Base-by-base conservation (phyloP, 2,113 vertebrate genomes). In the Oryctolagus cuniculus region DNA sequence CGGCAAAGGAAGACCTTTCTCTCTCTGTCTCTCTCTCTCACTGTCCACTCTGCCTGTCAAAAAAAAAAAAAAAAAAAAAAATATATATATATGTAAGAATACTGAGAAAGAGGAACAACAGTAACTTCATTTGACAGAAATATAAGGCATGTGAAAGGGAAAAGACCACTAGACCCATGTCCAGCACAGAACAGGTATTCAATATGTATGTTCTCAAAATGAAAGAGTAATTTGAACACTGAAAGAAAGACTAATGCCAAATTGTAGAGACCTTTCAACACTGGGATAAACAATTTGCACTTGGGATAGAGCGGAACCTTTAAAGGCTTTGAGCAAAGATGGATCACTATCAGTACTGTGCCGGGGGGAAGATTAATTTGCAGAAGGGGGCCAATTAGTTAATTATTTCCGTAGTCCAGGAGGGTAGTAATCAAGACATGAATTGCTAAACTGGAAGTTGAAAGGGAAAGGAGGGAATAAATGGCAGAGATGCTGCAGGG, bases 301-400 rank as follows among this genome's bases (percentile, higher is more conserved):
- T 66, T 44, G 31, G 74, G 34, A 89, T 74, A 80, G 13, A 70
- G 29, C 44, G 67, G 72, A 90, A 87, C 75, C 69, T 55, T 87
- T 84, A 34, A 12, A 75, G 53, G 85, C 24, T 29, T 61, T 67
- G 92, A 44, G 67, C 31, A 83, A 90, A 96, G 85, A 95, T 66
- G 53, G 53, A 92, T 92, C 25, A 22, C 81, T 67, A 49, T 66
- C 74, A 69, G 51, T 79, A 80, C 55, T 21, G 51, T 9, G 10
- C 19, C n/a, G 36, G 38, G 66, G 66, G 31, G 44, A 86, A 92
- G 92, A 96, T 91, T 70, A 87, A 84, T 89, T 73, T 63, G 24
- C 13, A 58, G 25, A 82, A 92, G 58, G 58, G 17, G 67, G 4
- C 11, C 86, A 58, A 84, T 74, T 24, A 38, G 10, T 72, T 70